Evolutionary conservation across 2,888 invertebrate genomes (phyloP).

Genomic region (Apamea crenata): DNA sequence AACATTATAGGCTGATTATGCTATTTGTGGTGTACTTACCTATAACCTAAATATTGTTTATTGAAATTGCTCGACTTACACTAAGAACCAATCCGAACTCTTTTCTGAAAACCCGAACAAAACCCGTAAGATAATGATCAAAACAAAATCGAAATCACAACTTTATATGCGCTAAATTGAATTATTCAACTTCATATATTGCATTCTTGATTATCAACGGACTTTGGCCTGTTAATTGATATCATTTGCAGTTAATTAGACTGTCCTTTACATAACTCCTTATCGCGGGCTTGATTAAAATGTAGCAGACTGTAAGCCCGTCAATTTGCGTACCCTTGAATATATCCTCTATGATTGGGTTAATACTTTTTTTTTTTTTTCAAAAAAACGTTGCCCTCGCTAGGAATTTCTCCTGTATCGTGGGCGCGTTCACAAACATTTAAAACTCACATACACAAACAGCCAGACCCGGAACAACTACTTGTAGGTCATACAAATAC

Average conservation of each 20-base stretch:
- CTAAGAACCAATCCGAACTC: neutral
- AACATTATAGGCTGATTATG: too few relatives aligned
- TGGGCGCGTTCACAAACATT: too few relatives aligned
- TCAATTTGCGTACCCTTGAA: slow-evolving; percentile 33
- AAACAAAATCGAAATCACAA: neutral
- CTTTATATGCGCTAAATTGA: neutral
- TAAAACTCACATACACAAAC: too few relatives aligned
- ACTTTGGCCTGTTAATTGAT: slow-evolving; percentile 27
- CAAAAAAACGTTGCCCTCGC: too few relatives aligned
- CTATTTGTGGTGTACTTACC: too few relatives aligned
- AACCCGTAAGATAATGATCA: too few relatives aligned
- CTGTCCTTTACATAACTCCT: slow-evolving; percentile 42
- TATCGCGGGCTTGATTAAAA: slow-evolving; percentile 45
- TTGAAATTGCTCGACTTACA: too few relatives aligned
- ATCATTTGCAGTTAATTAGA: slow-evolving; percentile 33
- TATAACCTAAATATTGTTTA: too few relatives aligned
- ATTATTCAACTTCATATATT: neutral
- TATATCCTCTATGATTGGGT: slow-evolving; percentile 7
- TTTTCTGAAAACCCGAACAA: neutral
- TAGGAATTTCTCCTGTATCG: too few relatives aligned
- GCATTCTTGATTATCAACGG: neutral
- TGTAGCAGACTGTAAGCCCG: slow-evolving; percentile 35
- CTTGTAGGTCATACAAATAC: too few relatives aligned
- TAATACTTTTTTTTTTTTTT: too few relatives aligned
- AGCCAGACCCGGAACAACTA: too few relatives aligned